phyloP scores from a whole-genome alignment of 2,888 invertebrate species.

The Bombylius discolor region DNA sequence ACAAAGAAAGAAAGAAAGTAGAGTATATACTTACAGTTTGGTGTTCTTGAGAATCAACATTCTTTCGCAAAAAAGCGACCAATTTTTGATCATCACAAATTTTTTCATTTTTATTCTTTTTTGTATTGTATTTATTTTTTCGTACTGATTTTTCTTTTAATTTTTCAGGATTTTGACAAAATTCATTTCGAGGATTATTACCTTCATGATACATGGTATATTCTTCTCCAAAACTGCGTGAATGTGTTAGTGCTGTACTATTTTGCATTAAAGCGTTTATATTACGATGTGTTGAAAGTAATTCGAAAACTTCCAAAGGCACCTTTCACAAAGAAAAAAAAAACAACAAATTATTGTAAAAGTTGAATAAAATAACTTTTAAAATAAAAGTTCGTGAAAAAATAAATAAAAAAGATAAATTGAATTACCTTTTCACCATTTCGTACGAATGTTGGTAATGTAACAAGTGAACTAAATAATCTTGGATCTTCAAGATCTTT shows the following conservation, averaged over 20 bases:
- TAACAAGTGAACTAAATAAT: constrained; percentile 65
- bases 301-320: constrained; percentile 60
- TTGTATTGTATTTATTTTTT: not conserved
- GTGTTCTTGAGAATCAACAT: constrained; percentile 4
- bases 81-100: constrained; percentile 14
- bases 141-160: not conserved
- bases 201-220: constrained; percentile 18
- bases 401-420: no score
- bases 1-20: not conserved
- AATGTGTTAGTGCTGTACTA: constrained; percentile 59
- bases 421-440: constrained; percentile 59
- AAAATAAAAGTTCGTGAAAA: no score
- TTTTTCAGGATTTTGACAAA: constrained; percentile 3
- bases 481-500: constrained; percentile 25
- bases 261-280: constrained; percentile 61
- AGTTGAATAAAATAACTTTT: no score
- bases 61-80: constrained; percentile 12
- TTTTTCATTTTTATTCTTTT: constrained; percentile 5
- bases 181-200: not conserved
- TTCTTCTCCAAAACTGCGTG: constrained; percentile 57
- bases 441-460: constrained; percentile 69
- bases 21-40: constrained; percentile 1
- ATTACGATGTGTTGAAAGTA: constrained; percentile 54
- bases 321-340: constrained; percentile 23
- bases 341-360: not conserved